These are phyloP conservation scores for Rotaria macrura DNA, from an alignment of 2,888 invertebrate genomes.

Conservation along the genomic window DNA sequence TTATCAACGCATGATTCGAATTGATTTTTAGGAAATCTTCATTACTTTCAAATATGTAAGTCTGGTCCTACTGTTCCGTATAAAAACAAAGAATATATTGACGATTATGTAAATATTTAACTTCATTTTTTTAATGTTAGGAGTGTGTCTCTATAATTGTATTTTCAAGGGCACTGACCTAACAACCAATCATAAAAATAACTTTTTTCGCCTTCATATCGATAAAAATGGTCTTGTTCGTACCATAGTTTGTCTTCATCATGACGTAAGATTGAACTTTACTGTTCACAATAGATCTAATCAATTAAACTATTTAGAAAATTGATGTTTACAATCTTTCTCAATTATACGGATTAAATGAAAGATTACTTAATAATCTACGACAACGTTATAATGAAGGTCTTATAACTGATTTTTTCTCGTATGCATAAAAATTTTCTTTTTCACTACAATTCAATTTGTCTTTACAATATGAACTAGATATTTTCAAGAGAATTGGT, in stretches of 20 bases:
- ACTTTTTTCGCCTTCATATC: slow-evolving; percentile 47
- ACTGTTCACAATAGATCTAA: neutral
- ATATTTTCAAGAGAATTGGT: slow-evolving; percentile 47
- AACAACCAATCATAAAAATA: slow-evolving; percentile 34
- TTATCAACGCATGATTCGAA: no score
- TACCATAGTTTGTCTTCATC: slow-evolving; percentile 47
- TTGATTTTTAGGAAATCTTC: slow-evolving; percentile 41
- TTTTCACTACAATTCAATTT: no score
- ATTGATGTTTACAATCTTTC: slow-evolving; percentile 56
- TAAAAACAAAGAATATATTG: neutral
- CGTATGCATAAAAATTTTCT: neutral
- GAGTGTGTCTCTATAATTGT: neutral
- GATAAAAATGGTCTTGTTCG: slow-evolving; percentile 48
- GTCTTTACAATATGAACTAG: slow-evolving; percentile 37
- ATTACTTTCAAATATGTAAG: slow-evolving; percentile 46
- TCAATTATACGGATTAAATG: slow-evolving; percentile 64
- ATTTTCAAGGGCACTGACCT: slow-evolving; percentile 18
- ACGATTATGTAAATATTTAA: neutral
- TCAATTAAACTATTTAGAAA: slow-evolving; percentile 45
- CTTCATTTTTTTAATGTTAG: neutral
- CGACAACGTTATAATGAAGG: slow-evolving; percentile 57
- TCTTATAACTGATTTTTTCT: slow-evolving; percentile 56
- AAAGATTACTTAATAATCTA: slow-evolving; percentile 62
- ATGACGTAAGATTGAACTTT: slow-evolving; percentile 38
- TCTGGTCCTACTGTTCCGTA: slow-evolving; percentile 40